Conservation (phyloP, 2,888 invertebrate species). For the Stenichneumon culpator region DNA sequence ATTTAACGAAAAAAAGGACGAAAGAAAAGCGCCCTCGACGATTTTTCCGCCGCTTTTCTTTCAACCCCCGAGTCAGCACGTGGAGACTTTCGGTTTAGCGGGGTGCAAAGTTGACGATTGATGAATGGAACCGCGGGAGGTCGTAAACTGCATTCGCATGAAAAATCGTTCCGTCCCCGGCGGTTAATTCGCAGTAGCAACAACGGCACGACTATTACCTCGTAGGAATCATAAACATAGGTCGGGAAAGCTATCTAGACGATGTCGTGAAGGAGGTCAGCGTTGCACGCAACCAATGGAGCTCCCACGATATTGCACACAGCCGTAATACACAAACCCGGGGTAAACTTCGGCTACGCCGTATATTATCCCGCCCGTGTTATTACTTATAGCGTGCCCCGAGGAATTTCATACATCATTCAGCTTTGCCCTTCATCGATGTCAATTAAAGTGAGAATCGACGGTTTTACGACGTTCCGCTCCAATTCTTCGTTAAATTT, state of each 20-base stretch:
- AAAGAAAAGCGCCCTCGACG: not conserved
- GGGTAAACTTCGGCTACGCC: constrained; percentile 20
- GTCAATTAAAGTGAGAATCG: constrained; percentile 52
- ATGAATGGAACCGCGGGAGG: not conserved
- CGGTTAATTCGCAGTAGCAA: constrained; percentile 5
- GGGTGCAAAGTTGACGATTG: not conserved
- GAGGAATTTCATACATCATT: constrained; percentile 42
- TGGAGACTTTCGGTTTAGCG: not conserved
- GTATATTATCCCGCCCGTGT: constrained; percentile 8
- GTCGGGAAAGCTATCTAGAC: constrained; percentile 70
- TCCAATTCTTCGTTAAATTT: not conserved
- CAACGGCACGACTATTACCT: constrained; percentile 18
- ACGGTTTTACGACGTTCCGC: not conserved
- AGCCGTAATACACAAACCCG: constrained; percentile 19
- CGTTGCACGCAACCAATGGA: constrained; percentile 73
- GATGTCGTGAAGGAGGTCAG: constrained; percentile 78
- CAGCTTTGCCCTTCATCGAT: constrained; percentile 35
- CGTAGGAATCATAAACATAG: constrained; percentile 54
- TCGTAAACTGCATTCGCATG: not conserved
- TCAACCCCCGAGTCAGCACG: not conserved
- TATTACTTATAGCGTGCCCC: constrained; percentile 35
- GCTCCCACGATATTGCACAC: constrained; percentile 24
- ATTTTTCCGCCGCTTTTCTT: not conserved
- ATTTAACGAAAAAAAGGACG: not conserved
- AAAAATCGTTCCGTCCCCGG: not conserved